phyloP scores from a whole-genome alignment of 2,797 vertebrate species.

The Takifugu rubripes region DNA sequence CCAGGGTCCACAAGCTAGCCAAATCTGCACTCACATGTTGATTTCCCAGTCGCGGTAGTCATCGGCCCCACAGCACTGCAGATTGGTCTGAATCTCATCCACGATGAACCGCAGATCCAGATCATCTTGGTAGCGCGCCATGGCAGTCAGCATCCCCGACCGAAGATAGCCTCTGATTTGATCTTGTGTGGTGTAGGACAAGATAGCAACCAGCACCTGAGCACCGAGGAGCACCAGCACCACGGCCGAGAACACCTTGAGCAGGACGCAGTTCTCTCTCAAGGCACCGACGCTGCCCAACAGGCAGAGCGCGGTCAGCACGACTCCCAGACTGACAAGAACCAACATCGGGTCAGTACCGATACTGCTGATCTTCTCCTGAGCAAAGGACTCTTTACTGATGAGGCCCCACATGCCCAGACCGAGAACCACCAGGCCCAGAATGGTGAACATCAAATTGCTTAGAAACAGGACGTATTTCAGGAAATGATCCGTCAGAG shows the following conservation, averaged over 20 bases:
- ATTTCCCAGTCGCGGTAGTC: slow-evolving; percentile 87
- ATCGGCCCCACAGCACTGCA: slow-evolving; percentile 86
- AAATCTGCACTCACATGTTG: slow-evolving; percentile 80
- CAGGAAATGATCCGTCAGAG: slow-evolving; percentile 66
- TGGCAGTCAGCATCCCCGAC: slow-evolving; percentile 71
- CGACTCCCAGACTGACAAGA: slow-evolving; percentile 72
- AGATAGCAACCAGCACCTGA: slow-evolving; percentile 74
- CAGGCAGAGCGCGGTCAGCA: slow-evolving; percentile 75
- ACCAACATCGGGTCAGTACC: slow-evolving; percentile 84
- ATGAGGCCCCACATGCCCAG: slow-evolving; percentile 87
- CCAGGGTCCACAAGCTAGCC: background rate
- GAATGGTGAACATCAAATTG: slow-evolving; percentile 81
- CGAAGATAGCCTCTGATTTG: slow-evolving; percentile 71
- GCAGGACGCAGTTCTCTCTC: slow-evolving; percentile 79
- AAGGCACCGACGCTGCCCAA: slow-evolving; percentile 82
- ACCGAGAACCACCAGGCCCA: slow-evolving; percentile 76
- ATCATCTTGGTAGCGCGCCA: slow-evolving; percentile 84
- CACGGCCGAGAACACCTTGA: slow-evolving; percentile 71
- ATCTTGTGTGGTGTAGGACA: slow-evolving; percentile 70
- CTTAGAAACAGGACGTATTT: slow-evolving; percentile 78
- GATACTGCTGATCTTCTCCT: slow-evolving; percentile 66
- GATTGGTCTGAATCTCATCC: slow-evolving; percentile 84
- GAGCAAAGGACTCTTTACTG: slow-evolving; percentile 77
- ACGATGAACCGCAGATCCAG: slow-evolving; percentile 85
- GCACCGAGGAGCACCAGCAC: slow-evolving; percentile 68